A percentile compares a stretch with the other conserved stretches of the same genome.
These are phyloP conservation scores for Pseudochaenichthys georgianus DNA, from an alignment of 2,797 vertebrate genomes.

Conservation along the genomic window DNA sequence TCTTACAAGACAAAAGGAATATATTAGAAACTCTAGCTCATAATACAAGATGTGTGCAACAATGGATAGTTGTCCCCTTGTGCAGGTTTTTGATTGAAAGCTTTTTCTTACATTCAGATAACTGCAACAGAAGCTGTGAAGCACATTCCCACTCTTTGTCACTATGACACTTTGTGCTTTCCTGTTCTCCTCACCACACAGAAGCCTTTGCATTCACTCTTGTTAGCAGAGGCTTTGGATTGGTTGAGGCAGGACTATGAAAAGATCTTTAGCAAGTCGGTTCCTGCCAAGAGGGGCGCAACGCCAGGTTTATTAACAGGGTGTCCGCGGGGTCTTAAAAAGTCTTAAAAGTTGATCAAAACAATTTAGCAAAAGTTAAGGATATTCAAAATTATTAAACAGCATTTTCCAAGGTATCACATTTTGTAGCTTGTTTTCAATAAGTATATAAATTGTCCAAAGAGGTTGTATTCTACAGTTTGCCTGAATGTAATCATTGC, in stretches of 20 bases:
- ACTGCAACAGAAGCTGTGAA: not conserved
- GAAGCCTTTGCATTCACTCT: not conserved
- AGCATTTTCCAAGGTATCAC: too few relatives aligned
- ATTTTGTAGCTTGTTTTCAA: too few relatives aligned
- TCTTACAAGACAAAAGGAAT: conserved; percentile 14
- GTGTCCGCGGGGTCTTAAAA: too few relatives aligned
- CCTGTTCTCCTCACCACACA: not conserved
- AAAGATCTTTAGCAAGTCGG: not conserved
- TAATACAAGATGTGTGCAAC: conserved; percentile 10
- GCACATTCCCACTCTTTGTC: not conserved
- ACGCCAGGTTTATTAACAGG: not conserved
- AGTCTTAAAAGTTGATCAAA: too few relatives aligned
- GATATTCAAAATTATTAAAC: too few relatives aligned
- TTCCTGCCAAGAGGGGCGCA: not conserved
- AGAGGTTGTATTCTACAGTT: too few relatives aligned
- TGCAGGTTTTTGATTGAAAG: not conserved
- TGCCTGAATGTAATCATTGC: too few relatives aligned
- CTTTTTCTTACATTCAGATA: not conserved
- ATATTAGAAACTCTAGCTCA: conserved; percentile 22
- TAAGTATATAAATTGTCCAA: too few relatives aligned
- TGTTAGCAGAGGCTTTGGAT: not conserved
- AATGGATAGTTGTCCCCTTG: not conserved
- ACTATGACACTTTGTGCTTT: not conserved
- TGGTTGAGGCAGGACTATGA: not conserved
- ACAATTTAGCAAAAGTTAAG: too few relatives aligned